A percentile compares a stretch with the other conserved stretches of the same genome.
Evolutionary conservation across 2,888 invertebrate species (phyloP).

Genomic region (Lordiphosa andalusiaca): DNA sequence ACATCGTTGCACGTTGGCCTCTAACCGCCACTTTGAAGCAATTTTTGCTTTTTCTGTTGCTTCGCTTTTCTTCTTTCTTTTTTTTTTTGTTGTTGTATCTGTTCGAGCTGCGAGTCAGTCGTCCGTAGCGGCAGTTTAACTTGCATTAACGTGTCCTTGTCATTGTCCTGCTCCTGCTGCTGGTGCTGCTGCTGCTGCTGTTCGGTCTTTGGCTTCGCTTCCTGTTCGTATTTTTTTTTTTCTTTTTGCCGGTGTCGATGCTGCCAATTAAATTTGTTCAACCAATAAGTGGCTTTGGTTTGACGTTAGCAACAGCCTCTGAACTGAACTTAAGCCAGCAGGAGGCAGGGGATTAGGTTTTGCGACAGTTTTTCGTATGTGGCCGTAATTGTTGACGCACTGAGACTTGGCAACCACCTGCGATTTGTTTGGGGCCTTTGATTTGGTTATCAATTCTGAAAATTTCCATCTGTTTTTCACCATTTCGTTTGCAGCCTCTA

Average conservation of each 20-base stretch:
- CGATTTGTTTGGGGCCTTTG: too few relatives aligned
- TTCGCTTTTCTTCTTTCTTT: neutral
- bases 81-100: too few relatives aligned
- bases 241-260: conserved; percentile 29
- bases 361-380: too few relatives aligned
- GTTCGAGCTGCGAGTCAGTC: conserved; percentile 31
- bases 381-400: too few relatives aligned
- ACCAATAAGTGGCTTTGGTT: conserved; percentile 62
- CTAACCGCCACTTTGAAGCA: conserved; percentile 10
- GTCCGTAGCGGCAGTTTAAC: conserved; percentile 52
- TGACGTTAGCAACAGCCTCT: conserved; percentile 46
- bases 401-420: too few relatives aligned
- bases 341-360: too few relatives aligned
- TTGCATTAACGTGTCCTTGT: conserved; percentile 58
- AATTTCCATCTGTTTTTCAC: neutral
- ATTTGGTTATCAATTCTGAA: too few relatives aligned
- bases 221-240: neutral
- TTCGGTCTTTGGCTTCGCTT: conserved; percentile 1
- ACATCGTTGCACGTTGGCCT: conserved; percentile 10
- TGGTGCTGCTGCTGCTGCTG: neutral
- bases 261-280: conserved; percentile 65
- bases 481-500: conserved; percentile 84
- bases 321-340: too few relatives aligned
- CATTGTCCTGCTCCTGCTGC: conserved; percentile 25
- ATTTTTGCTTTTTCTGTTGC: conserved; percentile 4